Evolutionary conservation across 2,113 vertebrate species (phyloP), one percentile per base, ranked within the genome.

Genomic region (Sigmodon hispidus): DNA sequence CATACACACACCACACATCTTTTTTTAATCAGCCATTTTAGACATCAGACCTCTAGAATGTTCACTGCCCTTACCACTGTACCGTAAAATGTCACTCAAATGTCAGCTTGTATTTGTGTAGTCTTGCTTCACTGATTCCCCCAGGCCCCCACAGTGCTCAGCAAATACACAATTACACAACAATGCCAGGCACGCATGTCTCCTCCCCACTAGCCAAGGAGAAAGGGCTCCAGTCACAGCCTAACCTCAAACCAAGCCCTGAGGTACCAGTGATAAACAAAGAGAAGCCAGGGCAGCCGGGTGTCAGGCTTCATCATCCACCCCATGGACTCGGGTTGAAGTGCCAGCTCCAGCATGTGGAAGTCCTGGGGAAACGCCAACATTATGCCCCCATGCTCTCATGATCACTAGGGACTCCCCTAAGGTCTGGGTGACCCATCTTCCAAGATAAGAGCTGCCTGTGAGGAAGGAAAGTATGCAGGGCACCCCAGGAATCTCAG

Each of bases 71-170:
- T 48, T 61, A 69, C 43, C 83, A 16, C 73, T 63, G 4, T 50
- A 94, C 45, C 50, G 45, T 72, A 45, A 96, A 94, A 93, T 89
- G 43, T 67, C 94, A 67, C 77, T 95, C 61, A 87, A 91, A 96
- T 77, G 83, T 89, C 93, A 91, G 31, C 36, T 16, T 72, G 57
- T 9, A 57, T 55, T 59, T 65, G 48, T 50, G 65, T 61, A 70
- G 59, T 45, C 31, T 43, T 10, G 31, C 43, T 22, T n/a, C 45
- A 45, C 89, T 67, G 48, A 63, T n/a, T n/a, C 7, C 31, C 83
- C 83, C 77, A 10, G 67, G 77, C 40, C 69, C 4, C 10, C 79
- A 21, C 29, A 11, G 26, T 24, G 29, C 48, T 31, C 16, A 0
- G 40, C 7, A 55, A 52, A 9, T 1, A 12, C 81, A 67, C 13